A percentile compares a stretch with the other conserved stretches of the same genome.
phyloP scores from a whole-genome alignment of 2,113 vertebrate genomes.

The Gnathonemus longibarbis region DNA sequence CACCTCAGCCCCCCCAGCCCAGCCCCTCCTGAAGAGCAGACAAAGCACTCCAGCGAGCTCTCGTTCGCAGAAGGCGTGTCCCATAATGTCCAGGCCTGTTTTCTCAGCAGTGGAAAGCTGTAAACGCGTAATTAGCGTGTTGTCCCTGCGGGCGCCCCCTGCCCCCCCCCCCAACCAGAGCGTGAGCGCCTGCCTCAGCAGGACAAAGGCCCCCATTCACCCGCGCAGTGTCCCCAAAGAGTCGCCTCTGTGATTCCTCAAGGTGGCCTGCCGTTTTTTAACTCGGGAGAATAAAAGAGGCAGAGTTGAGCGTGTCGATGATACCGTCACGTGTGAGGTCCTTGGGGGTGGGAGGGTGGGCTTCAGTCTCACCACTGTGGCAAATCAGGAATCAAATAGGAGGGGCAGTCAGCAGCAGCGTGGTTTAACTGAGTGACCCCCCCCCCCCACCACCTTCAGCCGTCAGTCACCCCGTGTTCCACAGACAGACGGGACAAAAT shows the following conservation, averaged over 20 bases:
- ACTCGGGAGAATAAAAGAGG: slow-evolving; percentile 44
- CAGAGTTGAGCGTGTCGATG: slow-evolving; percentile 18
- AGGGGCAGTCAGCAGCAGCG: not conserved
- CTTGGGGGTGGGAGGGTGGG: not conserved
- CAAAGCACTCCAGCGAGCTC: not conserved
- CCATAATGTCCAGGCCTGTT: slow-evolving; percentile 58
- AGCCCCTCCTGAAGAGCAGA: not conserved
- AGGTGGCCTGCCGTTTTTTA: slow-evolving; percentile 49
- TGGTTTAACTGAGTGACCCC: not conserved
- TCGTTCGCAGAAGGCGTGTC: slow-evolving; percentile 53
- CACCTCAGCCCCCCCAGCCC: not conserved
- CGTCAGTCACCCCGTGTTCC: not conserved
- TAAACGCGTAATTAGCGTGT: slow-evolving; percentile 65
- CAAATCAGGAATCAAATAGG: not conserved
- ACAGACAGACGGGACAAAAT: not conserved
- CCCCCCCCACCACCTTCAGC: not conserved
- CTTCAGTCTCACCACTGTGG: not conserved
- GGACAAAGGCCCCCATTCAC: slow-evolving; percentile 60
- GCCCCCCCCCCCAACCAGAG: not conserved
- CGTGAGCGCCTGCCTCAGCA: not conserved
- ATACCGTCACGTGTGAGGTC: not conserved
- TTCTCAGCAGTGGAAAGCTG: slow-evolving; percentile 63
- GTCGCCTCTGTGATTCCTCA: slow-evolving; percentile 59
- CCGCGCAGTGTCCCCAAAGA: slow-evolving; percentile 50
- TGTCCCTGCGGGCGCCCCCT: slow-evolving; percentile 48